A percentile compares a stretch with the other conserved stretches of the same genome.
phyloP scores from a whole-genome alignment of 2,888 invertebrate genomes.

The Epinotia demarniana region DNA sequence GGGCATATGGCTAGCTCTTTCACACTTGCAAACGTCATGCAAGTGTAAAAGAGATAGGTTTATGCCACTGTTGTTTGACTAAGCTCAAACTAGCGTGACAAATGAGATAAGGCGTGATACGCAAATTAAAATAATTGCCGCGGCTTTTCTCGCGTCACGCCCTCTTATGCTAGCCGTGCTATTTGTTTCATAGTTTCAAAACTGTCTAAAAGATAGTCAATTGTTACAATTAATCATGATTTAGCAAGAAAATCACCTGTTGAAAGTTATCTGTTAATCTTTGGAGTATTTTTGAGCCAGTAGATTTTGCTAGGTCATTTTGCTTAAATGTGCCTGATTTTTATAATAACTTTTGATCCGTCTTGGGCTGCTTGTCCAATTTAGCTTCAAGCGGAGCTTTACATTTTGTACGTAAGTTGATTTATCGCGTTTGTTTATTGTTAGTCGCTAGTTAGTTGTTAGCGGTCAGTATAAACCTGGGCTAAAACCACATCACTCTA shows the following conservation, averaged over 20 bases:
- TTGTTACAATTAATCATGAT: not conserved
- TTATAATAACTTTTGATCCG: constrained; percentile 10
- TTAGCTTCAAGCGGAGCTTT: constrained; percentile 15
- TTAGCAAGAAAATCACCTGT: not conserved
- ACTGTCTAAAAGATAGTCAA: not conserved
- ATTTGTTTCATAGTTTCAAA: not conserved
- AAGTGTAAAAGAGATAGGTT: not conserved
- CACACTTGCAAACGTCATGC: not conserved
- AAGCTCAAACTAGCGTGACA: not conserved
- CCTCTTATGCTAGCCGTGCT: not conserved
- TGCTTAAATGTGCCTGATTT: constrained; percentile 27
- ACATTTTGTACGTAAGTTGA: constrained; percentile 53
- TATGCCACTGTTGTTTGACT: not conserved
- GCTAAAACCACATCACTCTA: not conserved
- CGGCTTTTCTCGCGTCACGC: not conserved
- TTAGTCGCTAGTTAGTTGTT: constrained; percentile 65
- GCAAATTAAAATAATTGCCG: too few relatives aligned
- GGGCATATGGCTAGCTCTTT: not conserved
- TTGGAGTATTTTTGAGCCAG: constrained; percentile 17
- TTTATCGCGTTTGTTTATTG: constrained; percentile 60
- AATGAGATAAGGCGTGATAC: not conserved
- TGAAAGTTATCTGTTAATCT: constrained; percentile 8
- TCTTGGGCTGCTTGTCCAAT: constrained; percentile 7
- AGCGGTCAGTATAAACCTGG: constrained; percentile 67
- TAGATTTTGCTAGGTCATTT: constrained; percentile 22